Base-by-base conservation (phyloP, 2,888 invertebrate genomes). In the Tachina fera region DNA sequence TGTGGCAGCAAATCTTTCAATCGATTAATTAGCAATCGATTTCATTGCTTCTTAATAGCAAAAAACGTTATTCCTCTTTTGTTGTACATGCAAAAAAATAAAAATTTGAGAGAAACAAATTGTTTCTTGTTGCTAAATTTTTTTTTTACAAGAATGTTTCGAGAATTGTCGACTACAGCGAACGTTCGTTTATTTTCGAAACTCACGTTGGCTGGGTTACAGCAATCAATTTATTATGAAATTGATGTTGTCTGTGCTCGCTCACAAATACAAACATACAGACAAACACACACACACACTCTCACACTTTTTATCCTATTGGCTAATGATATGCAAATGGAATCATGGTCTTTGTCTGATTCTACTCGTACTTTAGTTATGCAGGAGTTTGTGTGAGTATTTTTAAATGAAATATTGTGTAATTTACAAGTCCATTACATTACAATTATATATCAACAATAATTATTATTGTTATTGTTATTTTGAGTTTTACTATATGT, bases 361-460 rank as follows among this genome's bases (percentile, higher is more conserved):
- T 76, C 49, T 58, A 65, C n/a, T n/a, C n/a, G n/a, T n/a, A n/a
- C 22, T 74, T 41, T 41, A 56, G 11, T 22, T 51, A 43, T 43
- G 14, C 39, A 11, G 58, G 6, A 67, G 11, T 72, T 41, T 45
- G 11, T 10, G 45, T 71, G 76, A 71, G 41, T 76, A 56, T 63
- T 65, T 65, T 67, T 74, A 70, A 78, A 65, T 71, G 51, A 53
- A 77, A 84, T 82, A 74, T 74, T 86, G 77, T 82, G 81, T 72
- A 79, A 84, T 87, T 87, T 87, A 79, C 81, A 87, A 84, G 68
- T 82, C 76, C 79, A 82, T 87, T 87, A 82, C 65, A 87, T 84
- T 72, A 60, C 74, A 79, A 41, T 61, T 68, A 39, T 68, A 51
- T 51, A 51, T 51, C 65, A 39, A 70, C 68, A 80, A 80, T 60